Evolutionary conservation across 2,888 invertebrate species (phyloP), one percentile per base, ranked within the genome.

Genomic region (Idaea biselata): DNA sequence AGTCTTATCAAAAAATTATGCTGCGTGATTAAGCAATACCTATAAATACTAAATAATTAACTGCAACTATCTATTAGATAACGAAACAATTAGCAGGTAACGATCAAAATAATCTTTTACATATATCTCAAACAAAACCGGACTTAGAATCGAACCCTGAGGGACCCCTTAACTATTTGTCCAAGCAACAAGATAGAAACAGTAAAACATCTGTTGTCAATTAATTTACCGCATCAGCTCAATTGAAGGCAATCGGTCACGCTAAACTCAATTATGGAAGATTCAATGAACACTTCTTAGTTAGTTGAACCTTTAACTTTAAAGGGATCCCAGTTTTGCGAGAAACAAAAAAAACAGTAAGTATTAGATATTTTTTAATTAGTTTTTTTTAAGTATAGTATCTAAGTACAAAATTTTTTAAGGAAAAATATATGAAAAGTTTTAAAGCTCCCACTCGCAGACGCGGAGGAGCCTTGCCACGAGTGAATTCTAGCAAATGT

Each of bases 141-240:
- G 18, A 18, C 18, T 60, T 58, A 32, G 55, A 61, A 63, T 62
- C 63, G 58, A 14, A 55, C 64, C 65, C 63, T 67, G 65, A 11
- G 60, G 60, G 63, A 63, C 58, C 33, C 58, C 31, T 11, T 33
- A 44, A 17, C 25, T 14, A 58, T 58, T 58, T 60, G 53, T 54
- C 58, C 59, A 61, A 56, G 18, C 56, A 18, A 56, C 56, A 44
- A 44, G 44, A 8, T 44, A 8, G 14, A 31, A 58, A 44, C 18
- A 31, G 55, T 60, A 31, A 58, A 32, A 64, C 62, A 67, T 67
- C 64, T 64, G 62, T 59, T 65, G 58, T 62, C 62, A 18, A 66
- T 64, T 61, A 56, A 64, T 64, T 61, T 57, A 60, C 62, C 44
- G 59, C 58, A 59, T 62, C 60, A 62, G 32, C 61, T 62, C 58